Evolutionary conservation across 2,113 vertebrate species (phyloP), one percentile per base, ranked within the genome.

Genomic region (Orycteropus afer): DNA sequence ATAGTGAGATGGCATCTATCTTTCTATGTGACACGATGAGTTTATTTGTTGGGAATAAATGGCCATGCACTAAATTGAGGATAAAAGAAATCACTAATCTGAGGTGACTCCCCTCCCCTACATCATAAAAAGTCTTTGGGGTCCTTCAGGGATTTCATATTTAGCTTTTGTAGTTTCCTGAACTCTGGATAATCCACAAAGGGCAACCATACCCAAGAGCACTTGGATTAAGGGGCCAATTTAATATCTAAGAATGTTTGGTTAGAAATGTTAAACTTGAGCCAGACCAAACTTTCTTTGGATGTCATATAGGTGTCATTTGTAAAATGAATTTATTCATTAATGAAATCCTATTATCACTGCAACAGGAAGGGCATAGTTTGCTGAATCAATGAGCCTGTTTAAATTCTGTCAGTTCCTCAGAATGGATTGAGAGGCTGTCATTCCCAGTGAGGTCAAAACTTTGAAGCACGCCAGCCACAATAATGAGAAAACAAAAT

Each of bases 281-380:
- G 91, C 97, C 93, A 96, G 97, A 96, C 73, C 94, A 92, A 76
- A 96, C 85, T 94, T 93, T 94, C 96, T 97, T 96, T 96, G 89
- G 95, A 71, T 69, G 93, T 92, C 96, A 97, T 61, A 86, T 97
- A 94, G 94, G 90, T 97, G 81, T 95, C 92, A 97, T 95, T 95
- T 97, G 95, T 96, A 96, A 96, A 97, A 91, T 55, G 74, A 96
- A 97, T 81, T 73, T 89, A 97, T 95, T 97, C 82, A 93, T 97
- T 97, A 95, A 94, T 96, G 95, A 95, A 98, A 98, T 95, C 92
- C 94, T 96, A 97, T 96, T 96, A 97, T 95, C 95, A 77, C 53
- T 93, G 96, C 69, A 93, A 91, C 84, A 94, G 96, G 96, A 98
- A 96, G 92, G 85, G 27, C 91, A 71, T 14, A 22, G 95, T 93